Evolutionary conservation across 1,140 invertebrate genomes (phyloP), one percentile per base, ranked within the genome.

Genomic region (Hycleus phaleratus): DNA sequence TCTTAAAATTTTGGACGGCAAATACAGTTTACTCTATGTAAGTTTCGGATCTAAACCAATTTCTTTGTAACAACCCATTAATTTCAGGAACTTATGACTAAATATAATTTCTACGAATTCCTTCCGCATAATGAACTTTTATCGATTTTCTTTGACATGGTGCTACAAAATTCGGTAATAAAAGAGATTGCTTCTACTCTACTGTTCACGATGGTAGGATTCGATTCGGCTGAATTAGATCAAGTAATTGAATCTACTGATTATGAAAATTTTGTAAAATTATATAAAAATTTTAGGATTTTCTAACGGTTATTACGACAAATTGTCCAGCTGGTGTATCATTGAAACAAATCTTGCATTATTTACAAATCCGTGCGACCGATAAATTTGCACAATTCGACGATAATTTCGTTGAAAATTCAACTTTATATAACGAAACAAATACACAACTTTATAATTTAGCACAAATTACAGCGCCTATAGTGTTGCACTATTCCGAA

Each of bases 321-420:
- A 57, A 56, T 46, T 45, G 48, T 25, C 61, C 61, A n/a, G 42
- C 53, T 4, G 54, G 53, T 9, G 45, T 53, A 25, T 56, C 58
- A 5, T 26, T 52, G 45, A 60, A 60, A 45, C 61, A 63, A 25
- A 32, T 56, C 4, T 42, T 11, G 3, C 58, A 63, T 57, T 63
- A 60, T 45, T 18, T 52, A 25, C 61, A 63, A 46, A 49, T 52
- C 43, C 42, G 45, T 10, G 9, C 24, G 25, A 46, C 32, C 25
- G 56, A 51, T 54, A 47, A n/a, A 8, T 26, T 26, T 39, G 11
- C 9, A 55, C 42, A 10, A 45, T 89, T 78, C 58, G 83, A 90
- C 69, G 77, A 80, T 49, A 84, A 84, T 18, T 26, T 12, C 6
- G 39, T 44, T 12, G 48, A 51, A 39, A 65, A 63, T 56, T 38